Base-by-base conservation (phyloP, 2,797 vertebrate species). In the Okamejei kenojei region DNA sequence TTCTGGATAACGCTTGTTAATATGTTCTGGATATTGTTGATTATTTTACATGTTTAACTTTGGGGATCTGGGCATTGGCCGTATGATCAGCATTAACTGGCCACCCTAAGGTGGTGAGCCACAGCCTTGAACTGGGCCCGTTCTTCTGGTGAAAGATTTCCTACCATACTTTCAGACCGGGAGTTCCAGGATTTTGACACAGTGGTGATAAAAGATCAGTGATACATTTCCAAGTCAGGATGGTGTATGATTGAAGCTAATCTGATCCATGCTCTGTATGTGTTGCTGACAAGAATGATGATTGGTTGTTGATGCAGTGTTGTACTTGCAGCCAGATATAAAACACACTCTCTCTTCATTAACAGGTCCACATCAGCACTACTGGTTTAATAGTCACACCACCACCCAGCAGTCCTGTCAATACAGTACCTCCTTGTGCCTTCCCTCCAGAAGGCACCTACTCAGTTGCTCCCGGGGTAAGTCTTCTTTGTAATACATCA, bases 281-380 rank as follows among this genome's bases (percentile, higher is more conserved):
- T 38, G 1, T 71, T 90, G n/a, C 23, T 91, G 71, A 45, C 2
- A 45, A 11, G 1, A 45, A 13, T 45, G 19, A 73, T 54, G 38
- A 45, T 54, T 74, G 73, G 21, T 35, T 38, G 65, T 26, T 71
- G 61, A 15, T 91, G 10, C 68, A 54, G 21, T 91, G 68, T 17
- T 4, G 1, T 54, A 26, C 35, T 45, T 91, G 10, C 11, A 21
- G 54, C 21, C 26, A 45, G 35, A 8, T 35, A 81, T 10, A 32
- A n/a, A 21, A 73, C 23, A 93, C 13, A 45, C 38, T 90, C 86
- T 77, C 54, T 93, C 15, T 92, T 38, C 86, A 93, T 93, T 93
- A 82, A 93, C 96, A 99, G 98, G 99, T 99, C 95, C 99, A 99
- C 95, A 99, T 99, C 94, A 98, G 98, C 96, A 99, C 99, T 95